Conservation (phyloP, 37 sponge, comb jelly and placozoan genomes). For the Ephydatia muelleri region DNA sequence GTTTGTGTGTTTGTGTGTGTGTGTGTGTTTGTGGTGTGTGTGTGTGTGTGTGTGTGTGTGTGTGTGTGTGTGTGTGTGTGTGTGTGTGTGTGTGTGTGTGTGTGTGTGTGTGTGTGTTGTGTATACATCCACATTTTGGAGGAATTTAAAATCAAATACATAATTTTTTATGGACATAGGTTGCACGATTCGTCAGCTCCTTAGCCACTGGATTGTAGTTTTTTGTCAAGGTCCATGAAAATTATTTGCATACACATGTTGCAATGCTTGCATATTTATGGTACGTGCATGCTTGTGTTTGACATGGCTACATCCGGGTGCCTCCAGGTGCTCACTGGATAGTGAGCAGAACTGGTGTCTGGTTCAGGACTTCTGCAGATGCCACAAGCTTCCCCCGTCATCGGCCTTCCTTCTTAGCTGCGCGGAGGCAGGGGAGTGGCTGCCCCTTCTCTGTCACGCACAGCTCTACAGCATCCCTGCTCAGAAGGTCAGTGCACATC, state of each 20-base stretch:
- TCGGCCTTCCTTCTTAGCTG: constrained; percentile 57
- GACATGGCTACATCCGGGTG: neutral
- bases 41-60: no score
- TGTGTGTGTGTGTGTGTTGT: no score
- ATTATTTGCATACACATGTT: no score
- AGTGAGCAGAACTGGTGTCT: constrained; percentile 73
- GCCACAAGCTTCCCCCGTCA: constrained; percentile 68
- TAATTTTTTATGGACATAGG: no score
- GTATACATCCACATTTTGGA: no score
- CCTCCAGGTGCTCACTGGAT: constrained; percentile 46
- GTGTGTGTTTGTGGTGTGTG: no score
- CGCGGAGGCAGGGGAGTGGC: constrained; percentile 71
- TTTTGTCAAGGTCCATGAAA: no score
- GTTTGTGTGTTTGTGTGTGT: neutral
- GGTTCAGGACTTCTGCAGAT: constrained; percentile 61
- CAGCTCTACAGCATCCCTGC: constrained; percentile 53
- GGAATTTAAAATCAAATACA: no score
- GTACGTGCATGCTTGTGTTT: neutral
- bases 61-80: no score
- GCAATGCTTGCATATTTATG: neutral
- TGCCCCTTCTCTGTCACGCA: constrained; percentile 84
- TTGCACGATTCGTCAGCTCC: no score
- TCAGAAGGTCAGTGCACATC: constrained; percentile 59
- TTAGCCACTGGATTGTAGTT: no score
- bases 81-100: no score